Evolutionary conservation across 1,140 invertebrate species (phyloP).

Genomic region (Vanessa atalanta): DNA sequence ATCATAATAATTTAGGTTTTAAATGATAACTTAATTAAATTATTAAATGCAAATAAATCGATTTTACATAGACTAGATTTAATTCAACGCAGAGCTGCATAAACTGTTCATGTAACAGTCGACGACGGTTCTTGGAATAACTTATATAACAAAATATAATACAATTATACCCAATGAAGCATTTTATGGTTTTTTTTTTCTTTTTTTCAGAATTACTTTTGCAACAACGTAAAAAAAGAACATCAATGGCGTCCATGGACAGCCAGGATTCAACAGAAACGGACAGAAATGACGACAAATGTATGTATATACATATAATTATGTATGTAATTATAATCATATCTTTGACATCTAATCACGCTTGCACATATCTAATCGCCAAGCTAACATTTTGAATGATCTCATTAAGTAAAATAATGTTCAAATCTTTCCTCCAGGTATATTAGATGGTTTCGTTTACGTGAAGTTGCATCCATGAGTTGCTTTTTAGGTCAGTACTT

Average conservation of each 20-base stretch:
- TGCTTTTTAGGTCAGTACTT: slow-evolving; percentile 76
- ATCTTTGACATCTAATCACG: slow-evolving; percentile 6
- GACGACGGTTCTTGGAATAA: no score
- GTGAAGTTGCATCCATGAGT: slow-evolving; percentile 73
- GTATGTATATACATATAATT: slow-evolving; percentile 47
- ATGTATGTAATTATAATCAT: not conserved
- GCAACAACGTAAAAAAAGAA: slow-evolving; percentile 65
- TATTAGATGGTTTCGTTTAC: slow-evolving; percentile 72
- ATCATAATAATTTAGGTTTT: no score
- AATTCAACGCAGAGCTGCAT: no score
- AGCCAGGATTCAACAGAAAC: slow-evolving; percentile 63
- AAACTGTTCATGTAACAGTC: no score
- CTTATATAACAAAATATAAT: no score
- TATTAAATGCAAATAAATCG: no score
- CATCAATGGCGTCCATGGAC: slow-evolving; percentile 72
- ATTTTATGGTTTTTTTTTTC: not conserved
- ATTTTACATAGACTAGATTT: no score
- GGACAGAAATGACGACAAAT: slow-evolving; percentile 73
- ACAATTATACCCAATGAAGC: not conserved
- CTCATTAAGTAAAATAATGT: slow-evolving; percentile 38
- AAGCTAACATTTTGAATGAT: not conserved
- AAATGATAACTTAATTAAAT: no score
- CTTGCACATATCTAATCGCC: not conserved
- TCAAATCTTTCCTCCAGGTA: slow-evolving; percentile 70
- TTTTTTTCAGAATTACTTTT: slow-evolving; percentile 67